Evolutionary conservation across 2,888 invertebrate genomes (phyloP), one percentile per base, ranked within the genome.

Genomic region (Ernsta delagoae): DNA sequence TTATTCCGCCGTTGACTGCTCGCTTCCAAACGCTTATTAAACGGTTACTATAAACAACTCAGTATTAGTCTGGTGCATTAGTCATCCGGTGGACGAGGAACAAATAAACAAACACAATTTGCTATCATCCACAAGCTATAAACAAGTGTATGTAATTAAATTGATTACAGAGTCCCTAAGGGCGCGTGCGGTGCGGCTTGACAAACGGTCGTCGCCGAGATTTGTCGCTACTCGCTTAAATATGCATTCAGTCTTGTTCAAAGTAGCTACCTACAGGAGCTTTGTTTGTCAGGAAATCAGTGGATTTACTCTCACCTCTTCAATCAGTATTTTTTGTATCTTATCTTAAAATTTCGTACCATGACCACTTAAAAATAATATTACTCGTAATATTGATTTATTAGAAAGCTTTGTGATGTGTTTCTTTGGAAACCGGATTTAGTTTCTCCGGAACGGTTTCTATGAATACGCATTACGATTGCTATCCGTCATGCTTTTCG

Each of bases 61-160:
- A 63, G 59, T 24, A 69, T 59, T 68, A 68, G 59, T 69, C 69
- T 36, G 24, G 63, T 56, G 6, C 69, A 69, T 69, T 63, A 69
- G 69, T 69, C 63, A 69, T 69, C 59, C 34, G 53, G 45, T 50
- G 59, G 59, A 59, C 53, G 63, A 69, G 57, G 45, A 65, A 70
- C 70, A 70, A 70, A 70, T 70, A 70, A 70, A 70, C 70, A 70
- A 70, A 64, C 59, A 70, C 64, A 65, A 65, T 70, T 65, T 70
- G 70, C 70, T 65, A 70, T 71, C 70, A 73, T 62, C 57, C 24
- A 63, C 65, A 39, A 16, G 60, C 63, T 34, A 68, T 70, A 68
- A 71, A 66, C 65, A 61, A 67, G 70, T 70, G 70, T 53, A 39
- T 70, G 59, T 64, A 70, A 70, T 70, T 70, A 70, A 70, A 70